These are phyloP conservation scores for Prietella phreatophila DNA, from an alignment of 2,113 vertebrate genomes.

Conservation along the genomic window DNA sequence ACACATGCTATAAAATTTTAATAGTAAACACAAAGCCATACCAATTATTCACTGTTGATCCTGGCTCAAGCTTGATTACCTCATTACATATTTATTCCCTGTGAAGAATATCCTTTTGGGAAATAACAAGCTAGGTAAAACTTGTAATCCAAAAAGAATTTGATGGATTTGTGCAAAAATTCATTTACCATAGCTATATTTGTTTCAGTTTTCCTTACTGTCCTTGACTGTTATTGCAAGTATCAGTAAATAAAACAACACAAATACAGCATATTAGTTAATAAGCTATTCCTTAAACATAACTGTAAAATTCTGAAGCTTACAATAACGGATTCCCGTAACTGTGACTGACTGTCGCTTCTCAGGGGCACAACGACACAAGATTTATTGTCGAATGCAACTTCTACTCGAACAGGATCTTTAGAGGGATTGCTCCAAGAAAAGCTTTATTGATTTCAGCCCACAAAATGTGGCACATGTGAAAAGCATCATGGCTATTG, in stretches of 20 bases:
- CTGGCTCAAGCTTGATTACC: not conserved
- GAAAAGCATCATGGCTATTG: not conserved
- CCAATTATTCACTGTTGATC: not conserved
- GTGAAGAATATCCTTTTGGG: not conserved
- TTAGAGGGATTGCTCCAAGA: not conserved
- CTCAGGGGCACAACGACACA: not conserved
- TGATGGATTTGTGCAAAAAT: not conserved
- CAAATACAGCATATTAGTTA: not conserved
- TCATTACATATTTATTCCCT: not conserved
- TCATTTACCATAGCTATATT: not conserved
- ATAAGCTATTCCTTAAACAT: not conserved
- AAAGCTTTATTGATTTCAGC: not conserved
- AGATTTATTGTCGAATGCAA: not conserved
- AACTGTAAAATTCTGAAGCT: not conserved
- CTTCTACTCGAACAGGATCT: not conserved
- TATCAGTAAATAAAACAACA: not conserved
- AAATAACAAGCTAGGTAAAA: not conserved
- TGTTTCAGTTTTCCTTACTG: not conserved
- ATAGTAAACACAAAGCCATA: not conserved
- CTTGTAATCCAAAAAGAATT: not conserved
- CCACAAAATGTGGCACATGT: not conserved
- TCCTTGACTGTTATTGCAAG: not conserved
- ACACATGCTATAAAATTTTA: not conserved
- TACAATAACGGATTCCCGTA: not conserved
- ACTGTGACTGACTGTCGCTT: not conserved